Conservation (phyloP, 2,797 vertebrate genomes). For the Sebastes paucispinis region DNA sequence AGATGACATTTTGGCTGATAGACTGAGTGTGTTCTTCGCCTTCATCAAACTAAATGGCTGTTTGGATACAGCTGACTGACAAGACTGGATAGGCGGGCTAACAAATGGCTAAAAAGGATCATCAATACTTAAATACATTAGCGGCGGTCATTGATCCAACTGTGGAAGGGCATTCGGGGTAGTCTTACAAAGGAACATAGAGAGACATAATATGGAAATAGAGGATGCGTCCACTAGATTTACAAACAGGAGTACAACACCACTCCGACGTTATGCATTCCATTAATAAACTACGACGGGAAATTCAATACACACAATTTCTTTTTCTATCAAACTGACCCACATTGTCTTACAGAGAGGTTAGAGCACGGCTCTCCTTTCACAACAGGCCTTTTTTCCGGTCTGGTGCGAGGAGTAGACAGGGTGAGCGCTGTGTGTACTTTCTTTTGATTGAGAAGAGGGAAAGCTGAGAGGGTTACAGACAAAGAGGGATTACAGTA, state of each 20-base stretch:
- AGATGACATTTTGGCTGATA: neutral
- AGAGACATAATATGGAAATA: neutral
- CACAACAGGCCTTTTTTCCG: neutral
- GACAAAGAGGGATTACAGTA: slow-evolving; percentile 44
- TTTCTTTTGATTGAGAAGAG: slow-evolving; percentile 30
- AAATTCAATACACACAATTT: slow-evolving; percentile 9
- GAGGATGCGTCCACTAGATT: neutral
- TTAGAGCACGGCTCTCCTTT: slow-evolving; percentile 25
- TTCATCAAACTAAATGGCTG: slow-evolving; percentile 7
- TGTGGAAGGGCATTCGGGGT: neutral
- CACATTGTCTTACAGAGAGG: slow-evolving; percentile 25
- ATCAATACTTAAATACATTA: slow-evolving; percentile 29
- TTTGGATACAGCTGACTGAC: neutral
- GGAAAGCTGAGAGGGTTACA: slow-evolving; percentile 43
- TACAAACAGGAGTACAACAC: neutral
- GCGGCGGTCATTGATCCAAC: neutral
- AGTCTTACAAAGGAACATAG: neutral
- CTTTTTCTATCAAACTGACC: slow-evolving; percentile 9
- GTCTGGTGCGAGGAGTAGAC: neutral
- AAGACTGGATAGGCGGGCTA: neutral
- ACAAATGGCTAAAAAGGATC: slow-evolving; percentile 9
- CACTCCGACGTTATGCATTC: neutral
- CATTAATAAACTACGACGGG: neutral
- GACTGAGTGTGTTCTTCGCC: neutral
- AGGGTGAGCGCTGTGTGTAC: slow-evolving; percentile 27